These are phyloP conservation scores for Siderastrea siderea DNA, from an alignment of 92 coral and sea anemone species.

Conservation along the genomic window DNA sequence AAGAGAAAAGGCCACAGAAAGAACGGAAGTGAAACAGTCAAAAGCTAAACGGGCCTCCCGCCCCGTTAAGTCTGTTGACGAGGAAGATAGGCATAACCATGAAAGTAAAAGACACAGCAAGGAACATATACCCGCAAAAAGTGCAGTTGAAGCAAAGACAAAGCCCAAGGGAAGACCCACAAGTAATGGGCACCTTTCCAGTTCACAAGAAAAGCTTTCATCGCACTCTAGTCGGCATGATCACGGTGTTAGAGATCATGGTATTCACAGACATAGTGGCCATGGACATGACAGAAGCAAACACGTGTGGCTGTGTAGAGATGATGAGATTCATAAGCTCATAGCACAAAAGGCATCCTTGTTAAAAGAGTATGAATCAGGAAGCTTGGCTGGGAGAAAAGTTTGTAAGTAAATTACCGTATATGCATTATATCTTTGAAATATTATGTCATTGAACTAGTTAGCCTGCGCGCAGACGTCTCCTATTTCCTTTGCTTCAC, in stretches of 20 bases:
- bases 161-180: slow-evolving; percentile 37
- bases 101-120: slow-evolving; percentile 12
- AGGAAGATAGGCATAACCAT: slow-evolving; percentile 50
- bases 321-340: slow-evolving; percentile 95
- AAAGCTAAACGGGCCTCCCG: slow-evolving; percentile 42
- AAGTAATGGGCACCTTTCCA: slow-evolving; percentile 41
- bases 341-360: slow-evolving; percentile 97
- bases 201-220: slow-evolving; percentile 38
- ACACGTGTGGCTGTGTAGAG: slow-evolving; percentile 97
- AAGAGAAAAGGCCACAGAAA: slow-evolving; percentile 20
- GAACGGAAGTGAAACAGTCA: slow-evolving; percentile 12
- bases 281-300: slow-evolving; percentile 65
- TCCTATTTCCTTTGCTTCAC: no score
- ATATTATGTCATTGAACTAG: no score
- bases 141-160: not conserved
- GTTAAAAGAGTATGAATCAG: slow-evolving; percentile 92
- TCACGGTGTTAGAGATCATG: slow-evolving; percentile 48
- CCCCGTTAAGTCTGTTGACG: slow-evolving; percentile 76
- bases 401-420: slow-evolving; percentile 64
- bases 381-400: slow-evolving; percentile 90
- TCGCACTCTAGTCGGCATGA: slow-evolving; percentile 53
- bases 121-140: not conserved
- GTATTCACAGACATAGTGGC: slow-evolving; percentile 11
- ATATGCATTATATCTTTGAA: not conserved
- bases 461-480: no score